phyloP scores from a whole-genome alignment of 1,140 invertebrate species.

The Drosophila varians region DNA sequence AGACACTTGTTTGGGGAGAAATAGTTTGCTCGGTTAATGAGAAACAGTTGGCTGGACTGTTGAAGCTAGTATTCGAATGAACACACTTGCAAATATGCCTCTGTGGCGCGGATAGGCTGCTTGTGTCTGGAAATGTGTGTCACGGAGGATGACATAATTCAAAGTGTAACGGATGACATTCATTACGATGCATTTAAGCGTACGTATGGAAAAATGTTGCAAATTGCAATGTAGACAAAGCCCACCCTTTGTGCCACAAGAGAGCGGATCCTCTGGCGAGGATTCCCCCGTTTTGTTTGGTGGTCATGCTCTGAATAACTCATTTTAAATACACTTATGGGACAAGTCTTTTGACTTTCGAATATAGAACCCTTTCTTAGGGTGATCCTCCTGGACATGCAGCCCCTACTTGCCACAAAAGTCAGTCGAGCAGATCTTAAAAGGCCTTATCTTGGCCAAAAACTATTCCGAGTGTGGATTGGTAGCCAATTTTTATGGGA shows the following conservation, averaged over 20 bases:
- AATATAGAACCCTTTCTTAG: slow-evolving; percentile 9
- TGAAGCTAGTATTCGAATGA: slow-evolving; percentile 9
- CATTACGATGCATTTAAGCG: slow-evolving; percentile 68
- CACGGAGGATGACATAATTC: slow-evolving; percentile 74
- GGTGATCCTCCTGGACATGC: slow-evolving; percentile 44
- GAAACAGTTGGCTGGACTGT: slow-evolving; percentile 48
- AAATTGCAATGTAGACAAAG: slow-evolving; percentile 50
- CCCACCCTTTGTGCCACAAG: slow-evolving; percentile 35
- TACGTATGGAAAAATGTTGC: slow-evolving; percentile 36
- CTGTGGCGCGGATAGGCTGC: slow-evolving; percentile 16
- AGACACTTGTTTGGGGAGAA: no score
- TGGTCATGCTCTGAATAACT: slow-evolving; percentile 63
- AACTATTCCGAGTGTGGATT: no score
- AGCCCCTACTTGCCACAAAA: slow-evolving; percentile 20
- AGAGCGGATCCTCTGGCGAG: slow-evolving; percentile 6
- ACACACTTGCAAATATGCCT: slow-evolving; percentile 9
- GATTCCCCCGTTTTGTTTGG: slow-evolving; percentile 15
- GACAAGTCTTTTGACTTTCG: background rate
- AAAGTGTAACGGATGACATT: slow-evolving; percentile 79
- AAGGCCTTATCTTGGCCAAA: background rate
- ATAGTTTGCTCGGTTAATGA: slow-evolving; percentile 51
- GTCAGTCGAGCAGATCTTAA: slow-evolving; percentile 29
- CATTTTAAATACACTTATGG: slow-evolving; percentile 40
- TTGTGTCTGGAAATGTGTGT: slow-evolving; percentile 46
- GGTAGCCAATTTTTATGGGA: no score